A percentile compares a stretch with the other conserved stretches of the same genome.
phyloP scores from a whole-genome alignment of 2,113 vertebrate species.

The Odobenus rosmarus region DNA sequence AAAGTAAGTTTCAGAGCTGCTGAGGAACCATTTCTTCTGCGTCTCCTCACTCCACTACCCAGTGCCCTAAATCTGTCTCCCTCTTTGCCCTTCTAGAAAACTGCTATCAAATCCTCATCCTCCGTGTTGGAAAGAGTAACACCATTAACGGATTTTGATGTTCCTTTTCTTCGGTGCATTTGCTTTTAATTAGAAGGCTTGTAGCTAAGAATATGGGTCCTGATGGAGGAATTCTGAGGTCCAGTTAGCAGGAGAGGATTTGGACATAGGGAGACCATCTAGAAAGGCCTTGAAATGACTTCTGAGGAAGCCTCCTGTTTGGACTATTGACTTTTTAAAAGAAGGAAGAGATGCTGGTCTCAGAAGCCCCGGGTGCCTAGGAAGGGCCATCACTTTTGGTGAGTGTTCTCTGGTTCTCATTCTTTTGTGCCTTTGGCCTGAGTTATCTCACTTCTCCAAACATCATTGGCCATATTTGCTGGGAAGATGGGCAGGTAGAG shows the following conservation, averaged over 20 bases:
- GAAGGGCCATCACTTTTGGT: background rate
- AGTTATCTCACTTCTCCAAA: background rate
- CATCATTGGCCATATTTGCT: background rate
- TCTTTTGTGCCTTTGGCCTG: background rate
- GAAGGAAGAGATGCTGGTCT: background rate
- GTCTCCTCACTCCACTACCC: background rate
- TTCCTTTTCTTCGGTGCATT: background rate
- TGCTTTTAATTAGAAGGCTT: background rate
- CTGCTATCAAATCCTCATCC: background rate
- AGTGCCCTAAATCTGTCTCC: background rate
- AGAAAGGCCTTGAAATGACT: background rate
- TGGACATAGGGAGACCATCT: background rate
- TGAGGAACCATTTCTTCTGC: background rate
- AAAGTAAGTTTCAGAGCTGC: background rate
- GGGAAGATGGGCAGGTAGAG: background rate
- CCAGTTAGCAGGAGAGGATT: background rate
- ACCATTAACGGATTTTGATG: background rate
- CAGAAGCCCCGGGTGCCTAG: background rate
- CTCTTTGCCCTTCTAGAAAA: background rate
- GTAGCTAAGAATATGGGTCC: background rate
- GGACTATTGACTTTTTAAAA: background rate
- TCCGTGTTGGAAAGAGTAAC: background rate
- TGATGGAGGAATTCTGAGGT: background rate
- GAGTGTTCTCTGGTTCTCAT: background rate
- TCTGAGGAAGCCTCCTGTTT: background rate